phyloP scores from a whole-genome alignment of 1,140 invertebrate species.

The Dendroctonus valens region DNA sequence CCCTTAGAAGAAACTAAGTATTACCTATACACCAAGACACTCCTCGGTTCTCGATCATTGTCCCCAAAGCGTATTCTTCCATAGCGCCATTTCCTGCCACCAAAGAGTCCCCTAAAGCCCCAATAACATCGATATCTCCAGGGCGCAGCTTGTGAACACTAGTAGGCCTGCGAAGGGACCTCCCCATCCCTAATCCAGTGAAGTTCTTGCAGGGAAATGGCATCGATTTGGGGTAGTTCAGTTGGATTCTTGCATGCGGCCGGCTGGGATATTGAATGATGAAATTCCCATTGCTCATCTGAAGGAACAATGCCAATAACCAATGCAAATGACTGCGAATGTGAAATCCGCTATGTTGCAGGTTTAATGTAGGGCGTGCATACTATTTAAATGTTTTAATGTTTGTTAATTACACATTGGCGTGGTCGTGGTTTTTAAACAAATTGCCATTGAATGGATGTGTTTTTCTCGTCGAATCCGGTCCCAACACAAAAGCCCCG shows the following conservation, averaged over 20 bases:
- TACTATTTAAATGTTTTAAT: conserved; percentile 7
- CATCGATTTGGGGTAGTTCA: conserved; percentile 38
- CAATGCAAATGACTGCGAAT: background rate
- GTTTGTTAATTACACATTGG: conserved; percentile 9
- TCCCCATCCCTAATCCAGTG: conserved; percentile 38
- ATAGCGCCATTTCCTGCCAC: conserved; percentile 74
- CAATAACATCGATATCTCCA: conserved; percentile 75
- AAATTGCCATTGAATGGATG: conserved; percentile 1
- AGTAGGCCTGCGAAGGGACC: conserved; percentile 36
- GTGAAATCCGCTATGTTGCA: background rate
- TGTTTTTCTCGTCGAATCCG: background rate
- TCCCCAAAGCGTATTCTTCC: conserved; percentile 69
- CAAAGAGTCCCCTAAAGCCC: conserved; percentile 76
- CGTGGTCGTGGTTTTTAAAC: background rate
- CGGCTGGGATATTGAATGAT: conserved; percentile 40
- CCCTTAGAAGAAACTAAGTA: background rate
- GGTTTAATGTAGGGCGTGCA: background rate
- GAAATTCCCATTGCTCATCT: conserved; percentile 38
- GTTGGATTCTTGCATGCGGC: conserved; percentile 35
- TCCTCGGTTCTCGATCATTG: conserved; percentile 73
- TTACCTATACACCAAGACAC: conserved; percentile 74
- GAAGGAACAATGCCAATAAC: conserved; percentile 7
- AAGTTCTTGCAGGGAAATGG: conserved; percentile 47
- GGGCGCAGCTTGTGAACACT: conserved; percentile 66
- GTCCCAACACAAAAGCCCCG: no score